phyloP scores from a whole-genome alignment of 2,888 invertebrate species.

The Aspidapion aeneum region DNA sequence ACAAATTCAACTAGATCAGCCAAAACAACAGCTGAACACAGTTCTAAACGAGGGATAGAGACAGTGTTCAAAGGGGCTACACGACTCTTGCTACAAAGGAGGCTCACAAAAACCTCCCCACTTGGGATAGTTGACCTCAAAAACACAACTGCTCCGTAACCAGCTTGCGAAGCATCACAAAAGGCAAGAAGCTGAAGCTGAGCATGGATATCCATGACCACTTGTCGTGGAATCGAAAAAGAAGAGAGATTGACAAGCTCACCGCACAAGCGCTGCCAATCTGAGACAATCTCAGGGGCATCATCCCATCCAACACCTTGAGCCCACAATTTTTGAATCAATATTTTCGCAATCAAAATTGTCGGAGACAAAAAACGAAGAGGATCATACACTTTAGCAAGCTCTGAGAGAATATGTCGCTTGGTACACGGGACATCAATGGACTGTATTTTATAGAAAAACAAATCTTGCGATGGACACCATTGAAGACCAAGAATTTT shows the following conservation, averaged over 20 bases:
- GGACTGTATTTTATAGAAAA: background rate
- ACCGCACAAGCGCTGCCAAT: background rate
- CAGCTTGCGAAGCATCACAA: background rate
- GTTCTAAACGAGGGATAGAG: background rate
- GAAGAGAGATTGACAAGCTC: too few relatives aligned
- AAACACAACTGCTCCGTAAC: background rate
- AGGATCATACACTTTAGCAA: background rate
- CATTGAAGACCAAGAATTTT: constrained; percentile 24
- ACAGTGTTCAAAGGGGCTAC: background rate
- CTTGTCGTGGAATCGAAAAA: too few relatives aligned
- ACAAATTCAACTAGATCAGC: background rate
- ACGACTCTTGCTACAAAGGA: background rate
- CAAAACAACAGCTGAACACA: background rate
- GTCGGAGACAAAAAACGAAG: background rate
- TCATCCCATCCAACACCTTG: background rate
- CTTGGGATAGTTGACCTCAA: background rate
- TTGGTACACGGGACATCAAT: background rate
- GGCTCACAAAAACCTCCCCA: background rate
- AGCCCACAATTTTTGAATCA: background rate
- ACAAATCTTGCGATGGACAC: background rate
- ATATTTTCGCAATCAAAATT: background rate
- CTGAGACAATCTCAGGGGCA: background rate
- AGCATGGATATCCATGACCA: too few relatives aligned
- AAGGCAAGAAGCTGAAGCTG: background rate
- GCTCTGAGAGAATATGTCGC: background rate